Percentiles rank a stretch among this genome's conserved stretches.
Evolutionary conservation across 2,797 vertebrate genomes (phyloP).

Genomic region (Coreius guichenoti): DNA sequence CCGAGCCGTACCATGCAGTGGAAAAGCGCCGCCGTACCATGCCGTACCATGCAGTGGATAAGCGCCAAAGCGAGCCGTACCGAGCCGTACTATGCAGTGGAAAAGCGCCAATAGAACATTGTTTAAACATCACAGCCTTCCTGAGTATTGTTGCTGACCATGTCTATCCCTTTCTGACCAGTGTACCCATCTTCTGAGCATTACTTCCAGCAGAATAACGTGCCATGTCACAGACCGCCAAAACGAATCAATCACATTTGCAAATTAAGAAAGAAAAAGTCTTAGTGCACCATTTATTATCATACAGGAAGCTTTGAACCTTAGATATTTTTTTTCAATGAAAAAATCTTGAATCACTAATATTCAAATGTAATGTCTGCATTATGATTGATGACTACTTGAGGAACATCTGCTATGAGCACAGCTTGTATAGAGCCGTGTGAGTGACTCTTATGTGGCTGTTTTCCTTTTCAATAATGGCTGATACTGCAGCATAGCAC

Average conservation of each 20-base stretch:
- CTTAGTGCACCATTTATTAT: background rate
- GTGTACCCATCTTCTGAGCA: slow-evolving; percentile 61
- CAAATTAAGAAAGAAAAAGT: background rate
- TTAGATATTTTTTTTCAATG: slow-evolving; percentile 10
- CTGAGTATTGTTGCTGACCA: no score
- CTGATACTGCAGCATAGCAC: slow-evolving; percentile 14
- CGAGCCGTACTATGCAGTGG: no score
- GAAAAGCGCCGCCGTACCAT: no score
- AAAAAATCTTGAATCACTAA: slow-evolving; percentile 29
- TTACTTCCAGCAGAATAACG: slow-evolving; percentile 63
- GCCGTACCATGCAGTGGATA: no score
- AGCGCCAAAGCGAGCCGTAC: no score
- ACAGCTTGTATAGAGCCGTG: slow-evolving; percentile 43
- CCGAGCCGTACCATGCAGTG: no score
- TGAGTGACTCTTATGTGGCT: slow-evolving; percentile 58
- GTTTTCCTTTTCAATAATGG: slow-evolving; percentile 33
- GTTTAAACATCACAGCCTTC: no score
- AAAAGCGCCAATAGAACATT: no score
- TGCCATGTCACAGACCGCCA: background rate
- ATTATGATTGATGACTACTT: slow-evolving; percentile 40
- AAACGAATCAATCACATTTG: background rate
- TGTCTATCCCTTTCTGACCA: background rate
- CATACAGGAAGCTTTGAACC: background rate
- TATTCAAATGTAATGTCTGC: slow-evolving; percentile 23
- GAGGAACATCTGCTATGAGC: slow-evolving; percentile 43